Evolutionary conservation across 2,113 vertebrate genomes (phyloP).

Genomic region (Leiothrix lutea): DNA sequence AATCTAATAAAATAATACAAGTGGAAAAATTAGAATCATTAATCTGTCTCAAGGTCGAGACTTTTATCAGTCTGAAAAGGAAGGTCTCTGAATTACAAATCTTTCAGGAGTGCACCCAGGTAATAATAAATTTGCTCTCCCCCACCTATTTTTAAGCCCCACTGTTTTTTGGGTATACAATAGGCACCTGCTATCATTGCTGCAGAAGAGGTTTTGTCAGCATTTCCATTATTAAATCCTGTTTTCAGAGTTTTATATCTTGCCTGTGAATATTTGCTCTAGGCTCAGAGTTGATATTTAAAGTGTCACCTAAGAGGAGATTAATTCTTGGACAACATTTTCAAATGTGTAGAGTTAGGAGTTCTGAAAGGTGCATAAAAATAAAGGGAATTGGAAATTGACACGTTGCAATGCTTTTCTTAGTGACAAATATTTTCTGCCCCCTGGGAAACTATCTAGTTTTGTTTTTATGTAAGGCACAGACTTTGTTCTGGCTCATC

Average conservation of each 20-base stretch:
- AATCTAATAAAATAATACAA: slow-evolving; percentile 9
- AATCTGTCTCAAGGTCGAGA: slow-evolving; percentile 13
- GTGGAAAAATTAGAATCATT: slow-evolving; percentile 19
- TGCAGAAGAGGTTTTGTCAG: not conserved
- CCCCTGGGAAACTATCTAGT: not conserved
- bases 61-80: not conserved
- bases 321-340: slow-evolving; percentile 25
- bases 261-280: slow-evolving; percentile 40
- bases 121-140: not conserved
- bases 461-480: not conserved
- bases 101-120: not conserved
- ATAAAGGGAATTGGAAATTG: not conserved
- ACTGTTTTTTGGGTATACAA: not conserved
- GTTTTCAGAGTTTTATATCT: slow-evolving; percentile 35
- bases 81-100: not conserved
- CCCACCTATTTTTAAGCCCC: not conserved
- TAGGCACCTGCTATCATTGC: not conserved
- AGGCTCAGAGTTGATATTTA: slow-evolving; percentile 43
- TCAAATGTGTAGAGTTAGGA: not conserved
- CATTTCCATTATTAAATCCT: slow-evolving; percentile 52
- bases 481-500: not conserved
- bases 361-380: not conserved
- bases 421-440: not conserved
- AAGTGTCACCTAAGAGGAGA: slow-evolving; percentile 18
- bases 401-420: not conserved